These are phyloP conservation scores for Microctonus brassicae DNA, from an alignment of 2,888 invertebrate species.

Conservation along the genomic window DNA sequence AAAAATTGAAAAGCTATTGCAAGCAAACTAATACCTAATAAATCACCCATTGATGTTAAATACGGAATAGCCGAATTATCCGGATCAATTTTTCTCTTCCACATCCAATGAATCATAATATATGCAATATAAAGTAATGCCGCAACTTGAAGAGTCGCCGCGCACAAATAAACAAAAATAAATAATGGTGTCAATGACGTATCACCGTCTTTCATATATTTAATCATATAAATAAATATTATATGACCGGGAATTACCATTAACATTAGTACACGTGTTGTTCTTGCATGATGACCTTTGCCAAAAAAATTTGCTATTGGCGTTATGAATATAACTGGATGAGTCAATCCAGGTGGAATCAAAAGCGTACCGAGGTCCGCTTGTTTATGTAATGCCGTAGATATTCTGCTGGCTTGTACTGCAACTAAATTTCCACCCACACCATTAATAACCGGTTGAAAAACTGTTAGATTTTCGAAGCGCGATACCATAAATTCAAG, in stretches of 20 bases:
- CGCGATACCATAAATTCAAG: conserved; percentile 78
- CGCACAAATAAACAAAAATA: conserved; percentile 77
- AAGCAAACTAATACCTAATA: conserved; percentile 79
- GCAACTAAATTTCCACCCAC: conserved; percentile 87
- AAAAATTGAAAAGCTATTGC: conserved; percentile 77
- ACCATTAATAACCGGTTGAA: conserved; percentile 87
- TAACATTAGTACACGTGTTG: conserved; percentile 79
- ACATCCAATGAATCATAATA: conserved; percentile 77
- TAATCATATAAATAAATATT: conserved; percentile 81
- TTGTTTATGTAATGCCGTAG: conserved; percentile 79
- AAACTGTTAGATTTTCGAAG: conserved; percentile 81
- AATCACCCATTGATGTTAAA: conserved; percentile 83
- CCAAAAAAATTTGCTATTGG: conserved; percentile 76
- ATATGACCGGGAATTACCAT: conserved; percentile 86
- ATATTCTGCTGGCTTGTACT: conserved; percentile 82
- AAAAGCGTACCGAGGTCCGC: conserved; percentile 76
- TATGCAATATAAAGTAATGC: conserved; percentile 76
- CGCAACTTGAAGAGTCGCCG: conserved; percentile 75
- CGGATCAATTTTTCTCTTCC: conserved; percentile 77
- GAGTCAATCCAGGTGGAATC: conserved; percentile 70
- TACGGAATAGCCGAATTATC: conserved; percentile 85
- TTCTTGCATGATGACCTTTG: conserved; percentile 76
- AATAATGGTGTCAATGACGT: conserved; percentile 78
- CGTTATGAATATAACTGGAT: conserved; percentile 74
- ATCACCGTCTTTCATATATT: conserved; percentile 78